Percentiles rank a stretch among this genome's conserved stretches.
Conservation (phyloP, 2,888 invertebrate species). For the Glyphotaelius pellucidus region DNA sequence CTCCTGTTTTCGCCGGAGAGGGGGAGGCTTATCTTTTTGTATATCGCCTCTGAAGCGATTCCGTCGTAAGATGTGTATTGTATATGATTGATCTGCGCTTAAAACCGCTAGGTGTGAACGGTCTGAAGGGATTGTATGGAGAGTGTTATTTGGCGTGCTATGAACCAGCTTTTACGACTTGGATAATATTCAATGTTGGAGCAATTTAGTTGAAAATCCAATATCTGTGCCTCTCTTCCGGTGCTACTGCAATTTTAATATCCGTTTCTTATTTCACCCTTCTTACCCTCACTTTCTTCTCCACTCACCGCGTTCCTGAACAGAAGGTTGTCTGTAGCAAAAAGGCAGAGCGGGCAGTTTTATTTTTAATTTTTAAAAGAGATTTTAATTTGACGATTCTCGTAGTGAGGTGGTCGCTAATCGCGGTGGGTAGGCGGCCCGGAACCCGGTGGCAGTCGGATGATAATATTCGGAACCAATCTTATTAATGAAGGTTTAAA, state of each 20-base stretch:
- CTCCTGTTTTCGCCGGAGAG: no score
- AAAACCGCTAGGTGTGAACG: no score
- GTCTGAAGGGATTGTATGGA: no score
- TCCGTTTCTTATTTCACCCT: slow-evolving; percentile 22
- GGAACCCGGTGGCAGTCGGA: no score
- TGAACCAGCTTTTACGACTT: no score
- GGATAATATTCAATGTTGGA: not conserved
- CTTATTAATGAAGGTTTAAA: no score
- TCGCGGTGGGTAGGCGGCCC: no score
- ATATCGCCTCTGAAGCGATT: no score
- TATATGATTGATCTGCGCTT: no score
- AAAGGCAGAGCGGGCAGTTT: not conserved
- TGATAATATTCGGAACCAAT: not conserved
- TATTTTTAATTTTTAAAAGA: not conserved
- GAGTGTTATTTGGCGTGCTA: no score
- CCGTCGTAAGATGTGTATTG: no score
- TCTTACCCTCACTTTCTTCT: not conserved
- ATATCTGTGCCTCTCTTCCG: not conserved
- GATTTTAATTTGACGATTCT: not conserved
- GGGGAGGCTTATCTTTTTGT: no score
- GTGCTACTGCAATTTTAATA: slow-evolving; percentile 18
- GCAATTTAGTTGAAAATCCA: slow-evolving; percentile 2
- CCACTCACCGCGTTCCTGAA: not conserved
- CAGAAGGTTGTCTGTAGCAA: not conserved
- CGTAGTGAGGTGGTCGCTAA: not conserved